Evolutionary conservation across 23 tunicate genomes (phyloP).

Genomic region (Oikopleura dioica): DNA sequence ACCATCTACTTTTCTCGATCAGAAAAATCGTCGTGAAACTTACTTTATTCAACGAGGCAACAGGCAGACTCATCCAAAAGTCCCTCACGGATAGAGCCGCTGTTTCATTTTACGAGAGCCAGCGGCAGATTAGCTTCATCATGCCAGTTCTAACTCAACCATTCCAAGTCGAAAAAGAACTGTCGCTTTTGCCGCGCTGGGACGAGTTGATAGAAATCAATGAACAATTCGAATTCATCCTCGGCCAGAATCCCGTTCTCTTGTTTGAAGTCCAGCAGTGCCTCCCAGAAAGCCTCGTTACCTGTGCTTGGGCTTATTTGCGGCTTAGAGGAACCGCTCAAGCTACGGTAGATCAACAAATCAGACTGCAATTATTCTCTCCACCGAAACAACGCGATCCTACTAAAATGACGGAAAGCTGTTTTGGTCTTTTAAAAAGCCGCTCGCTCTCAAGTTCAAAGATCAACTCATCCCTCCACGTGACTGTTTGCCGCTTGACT

Average conservation of each 20-base stretch:
- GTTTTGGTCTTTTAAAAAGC: not conserved
- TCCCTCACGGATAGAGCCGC: not conserved
- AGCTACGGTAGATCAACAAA: not conserved
- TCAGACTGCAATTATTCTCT: not conserved
- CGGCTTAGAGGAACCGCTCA: not conserved
- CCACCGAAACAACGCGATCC: too few species aligned
- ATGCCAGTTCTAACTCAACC: constrained; percentile 8
- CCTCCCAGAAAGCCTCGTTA: not conserved
- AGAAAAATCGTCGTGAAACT: not conserved
- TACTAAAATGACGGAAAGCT: not conserved
- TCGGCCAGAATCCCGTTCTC: not conserved
- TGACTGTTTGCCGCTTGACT: not conserved
- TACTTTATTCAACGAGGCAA: not conserved
- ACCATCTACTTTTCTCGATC: not conserved
- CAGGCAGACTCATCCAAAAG: not conserved
- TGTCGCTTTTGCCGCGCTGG: not conserved
- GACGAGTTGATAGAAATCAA: constrained; percentile 5
- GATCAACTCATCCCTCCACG: not conserved
- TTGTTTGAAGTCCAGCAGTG: constrained; percentile 4
- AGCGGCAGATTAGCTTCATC: not conserved
- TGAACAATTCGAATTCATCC: not conserved
- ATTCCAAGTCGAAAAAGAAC: not conserved
- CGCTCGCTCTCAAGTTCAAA: not conserved
- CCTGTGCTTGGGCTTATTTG: not conserved
- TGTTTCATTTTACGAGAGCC: not conserved